phyloP scores from a whole-genome alignment of 2,797 vertebrate species.

The Malacoctenus gilli region DNA sequence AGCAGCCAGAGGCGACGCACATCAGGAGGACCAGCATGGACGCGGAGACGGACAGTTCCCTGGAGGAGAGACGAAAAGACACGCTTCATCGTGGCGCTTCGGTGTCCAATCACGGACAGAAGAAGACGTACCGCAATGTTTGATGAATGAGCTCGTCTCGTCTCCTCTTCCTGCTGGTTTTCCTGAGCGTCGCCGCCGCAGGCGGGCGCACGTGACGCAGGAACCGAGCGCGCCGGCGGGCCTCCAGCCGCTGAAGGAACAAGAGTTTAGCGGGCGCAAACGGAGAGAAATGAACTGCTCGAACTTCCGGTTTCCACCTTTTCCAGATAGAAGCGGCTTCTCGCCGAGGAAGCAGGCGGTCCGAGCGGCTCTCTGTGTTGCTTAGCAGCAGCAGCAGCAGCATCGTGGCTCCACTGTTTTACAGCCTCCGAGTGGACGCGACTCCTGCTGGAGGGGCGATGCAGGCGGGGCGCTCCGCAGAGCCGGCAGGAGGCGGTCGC shows the following conservation, averaged over 20 bases:
- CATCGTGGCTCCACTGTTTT: slow-evolving; percentile 35
- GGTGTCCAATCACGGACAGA: background rate
- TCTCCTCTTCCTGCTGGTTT: slow-evolving; percentile 50
- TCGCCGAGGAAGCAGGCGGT: slow-evolving; percentile 15
- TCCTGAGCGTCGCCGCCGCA: slow-evolving; percentile 67
- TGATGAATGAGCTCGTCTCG: slow-evolving; percentile 59
- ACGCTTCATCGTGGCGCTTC: background rate
- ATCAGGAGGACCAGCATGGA: slow-evolving; percentile 75
- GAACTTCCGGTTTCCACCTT: slow-evolving; percentile 67
- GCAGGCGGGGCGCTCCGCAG: slow-evolving; percentile 57
- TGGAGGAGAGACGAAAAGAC: slow-evolving; percentile 41
- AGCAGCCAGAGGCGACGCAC: slow-evolving; percentile 66
- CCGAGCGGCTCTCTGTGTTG: background rate
- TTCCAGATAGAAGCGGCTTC: slow-evolving; percentile 44
- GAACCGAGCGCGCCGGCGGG: slow-evolving; percentile 76
- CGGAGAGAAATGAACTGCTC: background rate
- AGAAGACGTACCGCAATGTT: slow-evolving; percentile 66
- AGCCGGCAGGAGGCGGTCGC: slow-evolving; percentile 72
- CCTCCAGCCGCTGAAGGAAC: slow-evolving; percentile 72
- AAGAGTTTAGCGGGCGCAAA: background rate
- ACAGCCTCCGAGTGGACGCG: slow-evolving; percentile 45
- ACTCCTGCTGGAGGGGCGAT: slow-evolving; percentile 30
- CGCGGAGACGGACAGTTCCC: slow-evolving; percentile 65
- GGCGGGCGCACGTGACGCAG: slow-evolving; percentile 78
- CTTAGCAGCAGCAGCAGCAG: too few relatives aligned